phyloP scores from a whole-genome alignment of 1,140 invertebrate genomes.

The Myzus persicae region DNA sequence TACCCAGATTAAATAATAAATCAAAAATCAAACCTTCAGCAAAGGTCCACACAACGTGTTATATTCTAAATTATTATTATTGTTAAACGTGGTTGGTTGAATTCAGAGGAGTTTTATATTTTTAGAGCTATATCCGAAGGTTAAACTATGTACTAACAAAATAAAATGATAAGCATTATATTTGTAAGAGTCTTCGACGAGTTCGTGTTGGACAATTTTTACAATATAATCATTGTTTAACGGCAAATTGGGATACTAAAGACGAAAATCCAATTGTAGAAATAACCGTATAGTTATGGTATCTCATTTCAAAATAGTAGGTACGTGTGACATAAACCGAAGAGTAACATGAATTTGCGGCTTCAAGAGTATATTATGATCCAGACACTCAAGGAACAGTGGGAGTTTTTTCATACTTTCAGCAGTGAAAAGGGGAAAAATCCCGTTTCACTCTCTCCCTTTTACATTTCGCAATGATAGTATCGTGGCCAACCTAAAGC shows the following conservation, averaged over 20 bases:
- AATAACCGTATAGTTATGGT: not conserved
- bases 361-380: not conserved
- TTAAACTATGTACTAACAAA: not conserved
- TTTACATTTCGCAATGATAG: not conserved
- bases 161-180: not conserved
- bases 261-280: slow-evolving; percentile 44
- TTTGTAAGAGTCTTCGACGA: slow-evolving; percentile 10
- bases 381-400: not conserved
- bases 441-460: not conserved
- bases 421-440: slow-evolving; percentile 31
- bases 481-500: slow-evolving; percentile 35
- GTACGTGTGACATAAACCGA: slow-evolving; percentile 13
- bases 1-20: not conserved
- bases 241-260: slow-evolving; percentile 38
- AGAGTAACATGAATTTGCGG: slow-evolving; percentile 39
- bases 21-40: not conserved
- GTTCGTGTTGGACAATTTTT: not conserved
- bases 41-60: not conserved
- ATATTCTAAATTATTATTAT: not conserved
- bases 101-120: no score
- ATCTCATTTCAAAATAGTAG: slow-evolving; percentile 9
- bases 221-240: slow-evolving; percentile 31
- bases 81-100: not conserved
- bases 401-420: not conserved
- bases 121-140: not conserved